Evolutionary conservation across 2,888 invertebrate genomes (phyloP), one percentile per base, ranked within the genome.

Genomic region (Drosophila mimica): DNA sequence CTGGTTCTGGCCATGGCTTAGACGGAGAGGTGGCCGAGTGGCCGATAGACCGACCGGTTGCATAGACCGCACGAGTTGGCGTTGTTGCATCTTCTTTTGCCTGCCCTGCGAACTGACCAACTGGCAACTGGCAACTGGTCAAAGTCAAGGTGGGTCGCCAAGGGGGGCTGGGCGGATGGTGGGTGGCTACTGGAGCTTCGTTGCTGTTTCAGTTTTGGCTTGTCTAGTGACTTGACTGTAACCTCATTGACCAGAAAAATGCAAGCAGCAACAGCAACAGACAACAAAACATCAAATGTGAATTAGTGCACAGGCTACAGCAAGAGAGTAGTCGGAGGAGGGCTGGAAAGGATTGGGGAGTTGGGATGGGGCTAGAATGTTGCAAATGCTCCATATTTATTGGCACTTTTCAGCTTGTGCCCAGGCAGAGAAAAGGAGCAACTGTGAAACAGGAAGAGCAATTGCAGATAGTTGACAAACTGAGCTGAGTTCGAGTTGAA

Each of bases 191-290:
- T 36, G 58, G 17, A 48, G 65, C 70, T 74, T 57, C 28, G 62
- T 54, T 54, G 79, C 79, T 54, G 52, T 70, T 64, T 73, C 63
- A 70, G 83, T 82, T 72, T 81, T 74, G 82, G 79, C 88, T 91
- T 90, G 89, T 76, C 80, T 77, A 82, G 77, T 87, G 91, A 89
- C 90, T 88, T 88, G 88, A 69, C 85, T 90, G 83, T 91, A 91
- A 90, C 88, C 91, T 91, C 89, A 88, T 90, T 91, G 88, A 91
- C 88, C 88, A 88, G 91, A 90, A 90, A 91, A 86, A 86, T 86
- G 91, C 91, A 85, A 81, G 85, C 90, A 83, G 61, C 90, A 85
- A 66, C 81, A 81, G 48, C 82, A 83, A 70, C 70, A 87, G 85
- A 85, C 85, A 91, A 91, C 91, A 89, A 86, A 91, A 88, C 88